Evolutionary conservation across 2,797 vertebrate species (phyloP).

Genomic region (Neostethus bicornis): DNA sequence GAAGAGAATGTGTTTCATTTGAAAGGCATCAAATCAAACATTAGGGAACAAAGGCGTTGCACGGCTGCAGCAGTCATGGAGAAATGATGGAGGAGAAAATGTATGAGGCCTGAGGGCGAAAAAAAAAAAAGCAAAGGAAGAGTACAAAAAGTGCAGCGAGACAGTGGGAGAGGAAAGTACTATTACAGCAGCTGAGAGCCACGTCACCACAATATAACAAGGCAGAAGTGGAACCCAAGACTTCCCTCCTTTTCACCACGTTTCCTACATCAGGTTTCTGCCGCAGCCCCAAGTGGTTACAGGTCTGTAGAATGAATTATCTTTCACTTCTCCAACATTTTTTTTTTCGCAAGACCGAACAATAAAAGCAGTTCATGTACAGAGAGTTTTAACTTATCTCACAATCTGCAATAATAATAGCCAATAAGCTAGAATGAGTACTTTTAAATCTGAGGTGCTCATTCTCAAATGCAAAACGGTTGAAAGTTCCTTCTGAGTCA

Average conservation of each 20-base stretch:
- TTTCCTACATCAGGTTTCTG: conserved; percentile 51
- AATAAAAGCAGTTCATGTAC: not conserved
- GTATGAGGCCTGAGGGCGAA: conserved; percentile 49
- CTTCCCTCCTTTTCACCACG: conserved; percentile 57
- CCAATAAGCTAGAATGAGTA: conserved; percentile 26
- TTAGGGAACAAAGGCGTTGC: conserved; percentile 21
- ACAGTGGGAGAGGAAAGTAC: conserved; percentile 48
- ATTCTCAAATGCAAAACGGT: no score
- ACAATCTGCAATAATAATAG: conserved; percentile 35
- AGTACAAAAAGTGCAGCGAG: conserved; percentile 41
- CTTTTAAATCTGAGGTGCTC: no score
- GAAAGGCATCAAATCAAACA: conserved; percentile 17
- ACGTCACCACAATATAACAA: conserved; percentile 75
- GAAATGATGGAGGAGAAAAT: conserved; percentile 56
- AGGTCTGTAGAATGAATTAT: conserved; percentile 21
- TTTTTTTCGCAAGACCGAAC: conserved; percentile 4
- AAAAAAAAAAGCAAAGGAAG: conserved; percentile 39
- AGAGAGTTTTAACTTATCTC: not conserved
- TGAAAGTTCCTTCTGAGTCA: no score
- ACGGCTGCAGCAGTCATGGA: conserved; percentile 26
- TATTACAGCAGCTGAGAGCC: conserved; percentile 62
- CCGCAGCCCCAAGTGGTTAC: conserved; percentile 39
- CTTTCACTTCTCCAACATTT: conserved; percentile 7
- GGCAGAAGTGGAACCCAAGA: conserved; percentile 62
- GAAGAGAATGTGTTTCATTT: conserved; percentile 7